Evolutionary conservation across 2,113 vertebrate species (phyloP).

Genomic region (Amphiprion percula): DNA sequence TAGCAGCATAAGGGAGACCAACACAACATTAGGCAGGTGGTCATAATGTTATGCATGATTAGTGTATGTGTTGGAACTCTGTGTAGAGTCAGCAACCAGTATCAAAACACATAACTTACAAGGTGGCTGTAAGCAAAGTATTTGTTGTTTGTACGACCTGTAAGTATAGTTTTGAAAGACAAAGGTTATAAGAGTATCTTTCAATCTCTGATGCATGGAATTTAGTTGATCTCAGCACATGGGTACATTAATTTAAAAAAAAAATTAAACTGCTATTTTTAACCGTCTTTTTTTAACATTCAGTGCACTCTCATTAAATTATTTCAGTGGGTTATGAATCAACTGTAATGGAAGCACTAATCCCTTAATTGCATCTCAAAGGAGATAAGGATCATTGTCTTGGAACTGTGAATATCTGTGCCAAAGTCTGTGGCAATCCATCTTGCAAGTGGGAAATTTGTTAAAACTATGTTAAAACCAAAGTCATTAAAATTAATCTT

Average conservation of each 20-base stretch:
- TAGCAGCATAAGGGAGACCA: too few relatives aligned
- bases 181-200: not conserved
- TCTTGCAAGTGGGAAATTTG: not conserved
- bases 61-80: not conserved
- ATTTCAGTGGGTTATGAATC: constrained; percentile 19
- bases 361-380: constrained; percentile 28
- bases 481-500: too few relatives aligned
- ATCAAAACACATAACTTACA: not conserved
- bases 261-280: too few relatives aligned
- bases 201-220: not conserved
- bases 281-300: not conserved
- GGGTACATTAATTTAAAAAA: not conserved
- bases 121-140: not conserved
- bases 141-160: not conserved
- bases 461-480: too few relatives aligned
- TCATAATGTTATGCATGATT: too few relatives aligned
- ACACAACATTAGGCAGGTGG: too few relatives aligned
- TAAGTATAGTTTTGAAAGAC: not conserved
- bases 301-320: constrained; percentile 2
- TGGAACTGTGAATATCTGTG: constrained; percentile 2
- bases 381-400: constrained; percentile 3
- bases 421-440: not conserved
- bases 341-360: constrained; percentile 27
- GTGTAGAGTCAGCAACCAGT: not conserved
- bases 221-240: not conserved